Evolutionary conservation across 37 sponge, comb jelly and placozoan species (phyloP).

Genomic region (Petrosia ficiformis): DNA sequence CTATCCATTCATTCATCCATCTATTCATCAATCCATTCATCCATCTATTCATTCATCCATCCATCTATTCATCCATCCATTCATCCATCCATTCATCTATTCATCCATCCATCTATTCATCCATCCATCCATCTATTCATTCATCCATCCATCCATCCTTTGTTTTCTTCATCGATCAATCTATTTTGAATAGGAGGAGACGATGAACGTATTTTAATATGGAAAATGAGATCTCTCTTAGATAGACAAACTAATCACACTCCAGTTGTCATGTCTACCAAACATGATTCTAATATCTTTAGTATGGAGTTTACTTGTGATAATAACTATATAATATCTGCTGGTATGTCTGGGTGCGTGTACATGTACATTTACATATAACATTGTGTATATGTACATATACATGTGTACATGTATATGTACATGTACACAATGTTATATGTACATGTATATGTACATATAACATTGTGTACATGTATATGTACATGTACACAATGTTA

Average conservation of each 20-base stretch:
- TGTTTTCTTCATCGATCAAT: background rate
- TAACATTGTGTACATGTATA: too few relatives aligned
- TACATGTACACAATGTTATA: constrained; percentile 15
- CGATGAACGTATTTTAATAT: constrained; percentile 50
- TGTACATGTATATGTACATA: too few relatives aligned
- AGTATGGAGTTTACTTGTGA: constrained; percentile 40
- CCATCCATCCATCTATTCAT: too few relatives aligned
- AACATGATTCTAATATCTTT: constrained; percentile 59
- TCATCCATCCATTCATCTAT: too few relatives aligned
- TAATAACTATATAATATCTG: constrained; percentile 38
- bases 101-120: too few relatives aligned
- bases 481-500: constrained; percentile 25
- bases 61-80: too few relatives aligned
- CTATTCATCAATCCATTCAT: too few relatives aligned
- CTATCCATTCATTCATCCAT: too few relatives aligned
- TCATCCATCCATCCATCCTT: too few relatives aligned
- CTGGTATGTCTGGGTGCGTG: constrained; percentile 15
- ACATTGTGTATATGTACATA: too few relatives aligned
- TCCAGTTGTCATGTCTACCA: constrained; percentile 19
- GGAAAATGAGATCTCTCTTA: constrained; percentile 33
- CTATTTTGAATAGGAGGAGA: constrained; percentile 43
- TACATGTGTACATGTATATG: constrained; percentile 9
- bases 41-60: too few relatives aligned
- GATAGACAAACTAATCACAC: background rate
- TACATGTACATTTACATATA: too few relatives aligned